Percentiles rank a stretch among this genome's conserved stretches.
Evolutionary conservation across 2,888 invertebrate genomes (phyloP).

Genomic region (Drosophila anceps): DNA sequence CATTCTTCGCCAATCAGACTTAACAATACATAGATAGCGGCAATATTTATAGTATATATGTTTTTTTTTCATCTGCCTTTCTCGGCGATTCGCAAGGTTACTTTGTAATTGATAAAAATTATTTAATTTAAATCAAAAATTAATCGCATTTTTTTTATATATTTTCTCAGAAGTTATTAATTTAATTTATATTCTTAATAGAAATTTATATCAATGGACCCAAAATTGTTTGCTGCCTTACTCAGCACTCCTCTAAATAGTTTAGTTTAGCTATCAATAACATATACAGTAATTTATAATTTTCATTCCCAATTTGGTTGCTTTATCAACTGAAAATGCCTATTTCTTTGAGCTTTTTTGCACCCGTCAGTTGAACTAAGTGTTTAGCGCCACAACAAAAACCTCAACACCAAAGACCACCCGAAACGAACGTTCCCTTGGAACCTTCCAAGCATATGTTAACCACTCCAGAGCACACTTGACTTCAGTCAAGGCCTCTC

Average conservation of each 20-base stretch:
- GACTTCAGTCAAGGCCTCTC: slow-evolving; percentile 58
- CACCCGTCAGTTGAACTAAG: slow-evolving; percentile 18
- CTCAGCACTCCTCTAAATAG: neutral
- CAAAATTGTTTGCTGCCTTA: neutral
- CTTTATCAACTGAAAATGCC: slow-evolving; percentile 2
- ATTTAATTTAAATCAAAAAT: too few species aligned
- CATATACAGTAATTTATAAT: neutral
- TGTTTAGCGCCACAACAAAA: slow-evolving; percentile 41
- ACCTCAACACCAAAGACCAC: slow-evolving; percentile 44
- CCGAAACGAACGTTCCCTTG: slow-evolving; percentile 15
- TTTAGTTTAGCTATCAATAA: slow-evolving; percentile 14
- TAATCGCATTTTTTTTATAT: too few species aligned
- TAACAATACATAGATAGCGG: too few species aligned
- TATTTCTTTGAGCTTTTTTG: neutral
- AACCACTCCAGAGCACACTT: slow-evolving; percentile 52
- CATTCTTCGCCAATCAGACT: too few species aligned
- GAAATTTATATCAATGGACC: neutral
- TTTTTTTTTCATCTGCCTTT: too few species aligned
- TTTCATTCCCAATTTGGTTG: neutral
- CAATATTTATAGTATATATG: too few species aligned
- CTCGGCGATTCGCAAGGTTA: too few species aligned
- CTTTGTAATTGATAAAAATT: too few species aligned
- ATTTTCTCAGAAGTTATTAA: too few species aligned
- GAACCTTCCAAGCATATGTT: slow-evolving; percentile 14
- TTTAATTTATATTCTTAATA: neutral